Evolutionary conservation across 2,797 vertebrate species (phyloP).

Genomic region (Toxotes lorentzi): DNA sequence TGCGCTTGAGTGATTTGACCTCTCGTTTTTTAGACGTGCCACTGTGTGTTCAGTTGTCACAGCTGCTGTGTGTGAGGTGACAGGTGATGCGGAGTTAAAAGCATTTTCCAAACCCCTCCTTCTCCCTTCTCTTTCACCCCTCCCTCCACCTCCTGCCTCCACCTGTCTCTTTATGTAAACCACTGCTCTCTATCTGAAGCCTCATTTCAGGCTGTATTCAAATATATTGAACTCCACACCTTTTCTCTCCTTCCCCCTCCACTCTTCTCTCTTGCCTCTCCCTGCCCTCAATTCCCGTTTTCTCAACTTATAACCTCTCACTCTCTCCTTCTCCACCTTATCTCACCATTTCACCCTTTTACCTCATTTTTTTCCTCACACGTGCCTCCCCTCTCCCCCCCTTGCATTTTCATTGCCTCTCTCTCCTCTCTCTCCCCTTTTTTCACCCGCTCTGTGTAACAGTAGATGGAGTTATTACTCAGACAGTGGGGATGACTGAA

Average conservation of each 20-base stretch:
- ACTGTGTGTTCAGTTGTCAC: slow-evolving; percentile 56
- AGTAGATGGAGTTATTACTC: slow-evolving; percentile 85
- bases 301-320: slow-evolving; percentile 53
- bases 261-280: neutral
- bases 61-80: slow-evolving; percentile 73
- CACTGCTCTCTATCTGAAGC: slow-evolving; percentile 40
- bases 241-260: slow-evolving; percentile 10
- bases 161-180: slow-evolving; percentile 72
- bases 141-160: slow-evolving; percentile 43
- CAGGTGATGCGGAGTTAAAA: slow-evolving; percentile 77
- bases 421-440: slow-evolving; percentile 33
- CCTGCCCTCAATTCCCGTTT: slow-evolving; percentile 35
- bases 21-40: slow-evolving; percentile 48
- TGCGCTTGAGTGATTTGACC: slow-evolving; percentile 68
- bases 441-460: slow-evolving; percentile 68
- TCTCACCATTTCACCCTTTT: slow-evolving; percentile 65
- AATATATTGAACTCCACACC: slow-evolving; percentile 48
- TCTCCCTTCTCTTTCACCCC: slow-evolving; percentile 7
- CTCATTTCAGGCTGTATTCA: slow-evolving; percentile 44
- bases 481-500: slow-evolving; percentile 81
- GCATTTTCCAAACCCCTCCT: slow-evolving; percentile 67
- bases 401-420: slow-evolving; percentile 40
- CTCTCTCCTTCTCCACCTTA: slow-evolving; percentile 54
- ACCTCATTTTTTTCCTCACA: slow-evolving; percentile 38
- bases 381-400: slow-evolving; percentile 5